These are phyloP conservation scores for Halichoerus grypus DNA, from an alignment of 2,113 vertebrate genomes.

Conservation along the genomic window DNA sequence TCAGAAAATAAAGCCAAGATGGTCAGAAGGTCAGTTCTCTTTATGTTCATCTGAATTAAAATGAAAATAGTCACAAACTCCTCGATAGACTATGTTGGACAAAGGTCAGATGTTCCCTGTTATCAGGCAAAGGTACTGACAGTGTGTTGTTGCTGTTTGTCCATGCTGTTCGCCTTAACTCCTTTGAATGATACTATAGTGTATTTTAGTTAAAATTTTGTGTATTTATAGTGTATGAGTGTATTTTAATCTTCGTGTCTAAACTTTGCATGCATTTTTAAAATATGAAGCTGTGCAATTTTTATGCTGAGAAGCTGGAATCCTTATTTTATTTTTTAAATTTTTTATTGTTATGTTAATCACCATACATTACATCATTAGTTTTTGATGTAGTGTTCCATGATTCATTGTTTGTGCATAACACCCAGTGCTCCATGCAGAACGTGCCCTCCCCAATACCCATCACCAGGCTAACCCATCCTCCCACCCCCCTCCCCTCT, in stretches of 20 bases:
- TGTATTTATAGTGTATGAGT: background rate
- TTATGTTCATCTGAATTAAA: background rate
- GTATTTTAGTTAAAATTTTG: background rate
- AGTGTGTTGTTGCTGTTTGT: background rate
- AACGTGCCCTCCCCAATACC: no score
- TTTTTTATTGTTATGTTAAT: no score
- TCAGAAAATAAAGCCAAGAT: background rate
- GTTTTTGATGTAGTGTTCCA: background rate
- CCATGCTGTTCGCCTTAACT: background rate
- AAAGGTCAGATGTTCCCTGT: background rate
- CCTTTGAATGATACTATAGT: background rate
- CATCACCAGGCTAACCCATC: no score
- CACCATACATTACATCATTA: no score
- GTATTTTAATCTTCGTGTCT: conserved; percentile 34
- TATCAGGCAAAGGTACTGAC: background rate
- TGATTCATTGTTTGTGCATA: no score
- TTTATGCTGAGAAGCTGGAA: conserved; percentile 1
- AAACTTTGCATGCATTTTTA: conserved; percentile 2
- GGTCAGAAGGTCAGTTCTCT: background rate
- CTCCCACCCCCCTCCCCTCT: no score
- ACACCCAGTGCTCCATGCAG: no score
- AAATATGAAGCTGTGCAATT: background rate
- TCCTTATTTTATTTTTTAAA: background rate
- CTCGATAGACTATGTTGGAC: background rate
- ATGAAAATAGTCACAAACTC: background rate